Percentiles rank a stretch among this genome's conserved stretches.
phyloP scores from a whole-genome alignment of 1,140 invertebrate genomes.

The Vanessa atalanta region DNA sequence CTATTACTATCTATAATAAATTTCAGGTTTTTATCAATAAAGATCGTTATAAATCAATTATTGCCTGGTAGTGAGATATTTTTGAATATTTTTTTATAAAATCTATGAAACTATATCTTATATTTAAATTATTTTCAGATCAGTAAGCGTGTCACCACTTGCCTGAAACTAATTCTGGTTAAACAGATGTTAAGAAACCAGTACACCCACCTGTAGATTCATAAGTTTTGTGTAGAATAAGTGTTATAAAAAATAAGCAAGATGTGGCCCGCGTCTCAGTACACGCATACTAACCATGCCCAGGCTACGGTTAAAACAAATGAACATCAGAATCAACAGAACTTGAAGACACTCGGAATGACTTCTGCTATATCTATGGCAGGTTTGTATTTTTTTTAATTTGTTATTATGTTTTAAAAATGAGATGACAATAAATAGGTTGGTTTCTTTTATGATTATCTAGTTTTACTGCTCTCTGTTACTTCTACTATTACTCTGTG shows the following conservation, averaged over 20 bases:
- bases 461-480: too few species aligned
- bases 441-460: too few species aligned
- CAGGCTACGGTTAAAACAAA: slow-evolving; percentile 55
- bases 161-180: background rate
- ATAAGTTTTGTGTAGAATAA: slow-evolving; percentile 7
- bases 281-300: slow-evolving; percentile 69
- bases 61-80: too few species aligned
- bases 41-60: too few species aligned
- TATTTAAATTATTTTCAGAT: background rate
- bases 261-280: slow-evolving; percentile 78
- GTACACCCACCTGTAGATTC: slow-evolving; percentile 35
- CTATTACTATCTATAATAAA: too few species aligned
- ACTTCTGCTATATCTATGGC: slow-evolving; percentile 96
- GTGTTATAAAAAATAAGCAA: slow-evolving; percentile 40
- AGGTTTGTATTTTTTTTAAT: slow-evolving; percentile 54
- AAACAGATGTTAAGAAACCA: background rate
- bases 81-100: too few species aligned
- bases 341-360: slow-evolving; percentile 86
- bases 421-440: too few species aligned
- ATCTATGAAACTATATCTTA: too few species aligned
- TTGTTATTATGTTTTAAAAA: background rate
- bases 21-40: too few species aligned
- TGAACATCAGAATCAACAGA: slow-evolving; percentile 75
- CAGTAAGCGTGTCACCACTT: background rate
- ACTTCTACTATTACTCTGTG: too few species aligned